These are phyloP conservation scores for Odontamblyopus rebecca DNA, from an alignment of 2,797 vertebrate species.

Conservation along the genomic window DNA sequence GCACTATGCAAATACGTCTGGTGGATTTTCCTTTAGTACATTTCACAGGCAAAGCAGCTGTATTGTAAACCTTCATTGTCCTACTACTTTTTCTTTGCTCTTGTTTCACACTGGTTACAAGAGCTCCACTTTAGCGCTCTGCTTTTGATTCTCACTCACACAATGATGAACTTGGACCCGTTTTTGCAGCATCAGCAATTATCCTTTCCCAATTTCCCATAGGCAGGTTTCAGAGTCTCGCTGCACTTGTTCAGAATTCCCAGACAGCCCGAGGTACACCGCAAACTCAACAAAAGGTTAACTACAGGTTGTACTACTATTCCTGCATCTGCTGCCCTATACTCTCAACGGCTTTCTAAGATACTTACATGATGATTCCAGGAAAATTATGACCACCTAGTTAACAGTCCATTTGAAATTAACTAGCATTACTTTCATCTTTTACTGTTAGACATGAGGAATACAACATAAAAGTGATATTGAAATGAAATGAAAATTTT, in stretches of 20 bases:
- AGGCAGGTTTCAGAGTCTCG: slow-evolving; percentile 5
- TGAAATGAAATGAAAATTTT: too few species aligned
- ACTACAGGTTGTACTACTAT: background rate
- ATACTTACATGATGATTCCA: background rate
- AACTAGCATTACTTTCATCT: too few species aligned
- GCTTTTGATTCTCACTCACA: slow-evolving; percentile 32
- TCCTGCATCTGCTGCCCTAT: background rate
- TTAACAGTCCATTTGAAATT: too few species aligned
- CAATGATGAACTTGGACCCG: slow-evolving; percentile 42
- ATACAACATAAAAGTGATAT: too few species aligned
- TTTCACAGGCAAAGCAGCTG: slow-evolving; percentile 6
- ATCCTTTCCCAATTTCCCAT: slow-evolving; percentile 16
- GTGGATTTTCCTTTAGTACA: slow-evolving; percentile 22
- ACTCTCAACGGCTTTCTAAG: too few species aligned
- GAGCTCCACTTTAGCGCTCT: slow-evolving; percentile 18
- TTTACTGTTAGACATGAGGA: too few species aligned
- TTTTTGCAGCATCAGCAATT: slow-evolving; percentile 51
- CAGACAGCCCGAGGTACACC: slow-evolving; percentile 10
- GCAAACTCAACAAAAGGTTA: slow-evolving; percentile 27
- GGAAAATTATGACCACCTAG: background rate
- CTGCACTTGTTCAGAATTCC: slow-evolving; percentile 16
- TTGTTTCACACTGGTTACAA: slow-evolving; percentile 6
- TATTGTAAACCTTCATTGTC: slow-evolving; percentile 25
- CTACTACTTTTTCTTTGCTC: slow-evolving; percentile 13
- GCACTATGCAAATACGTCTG: slow-evolving; percentile 32